Evolutionary conservation across 1,140 invertebrate species (phyloP), one percentile per base, ranked within the genome.

Genomic region (Drosophila kurseongensis): DNA sequence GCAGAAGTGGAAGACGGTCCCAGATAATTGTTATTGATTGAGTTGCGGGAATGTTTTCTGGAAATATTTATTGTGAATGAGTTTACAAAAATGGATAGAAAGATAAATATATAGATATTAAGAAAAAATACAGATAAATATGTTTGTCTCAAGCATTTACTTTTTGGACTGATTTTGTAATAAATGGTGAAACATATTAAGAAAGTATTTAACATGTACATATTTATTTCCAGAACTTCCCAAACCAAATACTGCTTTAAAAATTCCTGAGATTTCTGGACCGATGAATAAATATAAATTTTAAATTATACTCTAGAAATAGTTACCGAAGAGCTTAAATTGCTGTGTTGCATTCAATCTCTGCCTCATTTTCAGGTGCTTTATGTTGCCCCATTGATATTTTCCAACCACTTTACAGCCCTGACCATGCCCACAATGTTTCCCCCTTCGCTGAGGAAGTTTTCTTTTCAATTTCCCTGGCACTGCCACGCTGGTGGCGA

Each of bases 391-490:
- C 52, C 51, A 56, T 41, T 57, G 52, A 57, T 57, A 41, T 57
- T 57, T 62, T 58, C 14, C 59, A 32, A 61, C 59, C 59, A 32
- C 36, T 41, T 57, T 29, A 23, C 48, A 40, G 35, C 6, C 14
- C 8, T 12, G 50, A 12, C 51, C 51, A 38, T 54, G 51, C 35
- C 59, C 48, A 41, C 54, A 29, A 13, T 27, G 14, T 8, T 16
- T 0, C 32, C 29, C 13, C 16, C 59, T 29, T 9, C 38, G 55
- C 14, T 59, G 60, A 55, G 55, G 27, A 27, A 62, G 60, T 62
- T 62, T 62, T 62, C 48, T 44, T 82, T 82, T 82, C 79, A 68
- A 82, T 69, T 82, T 82, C 75, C 68, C 54, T 65, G 65, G 8
- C 18, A 23, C 23, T 23, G 23, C 23, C 23, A 4, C 23, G 23